Evolutionary conservation across 2,113 vertebrate species (phyloP).

Genomic region (Carettochelys insculpta): DNA sequence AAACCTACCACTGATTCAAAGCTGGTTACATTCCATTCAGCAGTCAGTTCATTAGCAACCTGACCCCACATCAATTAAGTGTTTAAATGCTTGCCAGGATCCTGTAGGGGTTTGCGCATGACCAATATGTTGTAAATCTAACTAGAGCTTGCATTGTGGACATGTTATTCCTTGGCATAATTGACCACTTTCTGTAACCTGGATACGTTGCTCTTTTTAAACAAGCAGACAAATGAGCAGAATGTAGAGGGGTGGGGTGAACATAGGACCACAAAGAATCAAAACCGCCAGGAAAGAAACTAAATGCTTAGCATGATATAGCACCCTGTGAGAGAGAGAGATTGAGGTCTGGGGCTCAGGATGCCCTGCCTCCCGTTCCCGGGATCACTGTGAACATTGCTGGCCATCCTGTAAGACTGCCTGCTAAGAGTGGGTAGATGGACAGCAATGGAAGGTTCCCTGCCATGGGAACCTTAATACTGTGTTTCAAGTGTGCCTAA

Average conservation of each 20-base stretch:
- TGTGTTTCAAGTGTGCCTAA: background rate
- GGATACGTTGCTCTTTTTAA: constrained; percentile 60
- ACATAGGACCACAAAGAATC: background rate
- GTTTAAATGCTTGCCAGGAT: constrained; percentile 57
- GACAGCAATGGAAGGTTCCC: background rate
- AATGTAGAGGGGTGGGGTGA: constrained; percentile 46
- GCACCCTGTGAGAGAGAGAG: background rate
- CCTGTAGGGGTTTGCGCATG: constrained; percentile 61
- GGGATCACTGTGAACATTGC: constrained; percentile 47
- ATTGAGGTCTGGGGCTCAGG: constrained; percentile 9
- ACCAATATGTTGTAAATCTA: constrained; percentile 57
- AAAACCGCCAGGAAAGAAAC: constrained; percentile 20
- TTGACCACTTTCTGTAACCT: constrained; percentile 34
- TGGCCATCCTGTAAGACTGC: background rate
- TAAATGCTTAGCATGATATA: background rate
- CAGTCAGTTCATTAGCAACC: constrained; percentile 40
- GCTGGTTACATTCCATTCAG: constrained; percentile 55
- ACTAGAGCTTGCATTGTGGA: constrained; percentile 40
- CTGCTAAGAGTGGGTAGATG: constrained; percentile 1
- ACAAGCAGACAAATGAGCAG: constrained; percentile 45
- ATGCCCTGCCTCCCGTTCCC: constrained; percentile 36
- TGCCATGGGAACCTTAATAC: constrained; percentile 18
- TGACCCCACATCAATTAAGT: constrained; percentile 26
- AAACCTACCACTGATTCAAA: constrained; percentile 40
- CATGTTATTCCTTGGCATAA: constrained; percentile 30